Evolutionary conservation across 2,113 vertebrate genomes (phyloP), one percentile per base, ranked within the genome.

Genomic region (Hucho hucho): DNA sequence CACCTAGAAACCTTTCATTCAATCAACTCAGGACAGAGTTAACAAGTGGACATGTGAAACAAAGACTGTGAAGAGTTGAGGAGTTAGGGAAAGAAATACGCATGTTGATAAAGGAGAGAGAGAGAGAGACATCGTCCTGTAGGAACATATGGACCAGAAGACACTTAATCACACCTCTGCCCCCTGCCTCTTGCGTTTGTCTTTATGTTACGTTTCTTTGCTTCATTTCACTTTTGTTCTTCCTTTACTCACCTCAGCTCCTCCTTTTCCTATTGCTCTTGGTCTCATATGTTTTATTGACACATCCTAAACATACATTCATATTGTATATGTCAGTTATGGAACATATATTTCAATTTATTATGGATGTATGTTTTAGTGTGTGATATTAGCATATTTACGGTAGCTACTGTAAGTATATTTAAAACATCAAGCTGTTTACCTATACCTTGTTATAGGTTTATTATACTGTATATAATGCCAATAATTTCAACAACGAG

Each of bases 271-370:
- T 43, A 3, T 83, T 83, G 80, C 81, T 84, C 67, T 84, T 87
- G 76, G 80, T 82, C 73, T 80, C 87, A 81, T 87, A 68, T 87
- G 81, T 92, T 92, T 89, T 82, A 83, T 79, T 90, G 75, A 89
- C 75, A 83, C 86, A 88, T 88, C 82, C 75, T 85, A 81, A 91
- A 83, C 83, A 89, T 91, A 90, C 86, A 89, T 90, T 84, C 88
- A 92, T 90, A 89, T 74, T 75, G 81, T 90, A 87, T 91, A 90
- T 91, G 86, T 91, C 76, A 84, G 65, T 66, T 86, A 66, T 74
- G 80, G 85, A 87, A 89, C 84, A 87, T 89, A 79, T 69, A 73
- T 32, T 32, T 28, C 26, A 6, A 12, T 83, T 83, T 79, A 43
- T 81, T 75, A 91, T 89, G 85, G 86, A 87, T 90, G 83, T 77